These are phyloP conservation scores for Tetranychus truncatus DNA, from an alignment of 2,888 invertebrate species.

Conservation along the genomic window DNA sequence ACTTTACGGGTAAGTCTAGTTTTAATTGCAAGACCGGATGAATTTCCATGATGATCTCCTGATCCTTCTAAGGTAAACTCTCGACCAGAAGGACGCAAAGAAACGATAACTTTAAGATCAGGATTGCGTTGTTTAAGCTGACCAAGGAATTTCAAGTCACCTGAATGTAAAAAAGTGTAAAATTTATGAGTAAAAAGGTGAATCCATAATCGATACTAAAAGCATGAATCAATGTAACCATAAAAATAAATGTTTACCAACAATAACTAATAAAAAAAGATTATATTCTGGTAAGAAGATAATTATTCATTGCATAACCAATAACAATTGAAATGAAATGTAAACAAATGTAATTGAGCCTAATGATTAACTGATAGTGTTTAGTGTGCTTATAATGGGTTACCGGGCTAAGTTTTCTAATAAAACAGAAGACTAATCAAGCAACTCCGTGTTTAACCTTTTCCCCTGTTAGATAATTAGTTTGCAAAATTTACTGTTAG, in stretches of 20 bases:
- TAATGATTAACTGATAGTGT: no score
- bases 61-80: conserved; percentile 14
- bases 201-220: neutral
- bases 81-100: conserved; percentile 17
- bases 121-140: conserved; percentile 19
- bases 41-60: neutral
- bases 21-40: conserved; percentile 8
- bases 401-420: no score
- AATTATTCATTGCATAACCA: no score
- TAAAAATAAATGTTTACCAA: no score
- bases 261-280: no score
- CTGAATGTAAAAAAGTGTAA: conserved; percentile 10
- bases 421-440: no score
- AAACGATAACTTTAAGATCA: conserved; percentile 20
- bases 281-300: no score
- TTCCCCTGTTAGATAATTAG: neutral
- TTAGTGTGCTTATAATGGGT: no score
- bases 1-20: conserved; percentile 19
- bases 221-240: neutral
- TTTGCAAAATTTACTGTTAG: neutral
- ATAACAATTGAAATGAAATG: no score
- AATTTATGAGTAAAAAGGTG: neutral
- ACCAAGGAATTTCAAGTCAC: conserved; percentile 20
- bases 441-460: neutral
- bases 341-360: no score